These are phyloP conservation scores for Syrmaticus mikado DNA, from an alignment of 2,113 vertebrate genomes.

Conservation along the genomic window DNA sequence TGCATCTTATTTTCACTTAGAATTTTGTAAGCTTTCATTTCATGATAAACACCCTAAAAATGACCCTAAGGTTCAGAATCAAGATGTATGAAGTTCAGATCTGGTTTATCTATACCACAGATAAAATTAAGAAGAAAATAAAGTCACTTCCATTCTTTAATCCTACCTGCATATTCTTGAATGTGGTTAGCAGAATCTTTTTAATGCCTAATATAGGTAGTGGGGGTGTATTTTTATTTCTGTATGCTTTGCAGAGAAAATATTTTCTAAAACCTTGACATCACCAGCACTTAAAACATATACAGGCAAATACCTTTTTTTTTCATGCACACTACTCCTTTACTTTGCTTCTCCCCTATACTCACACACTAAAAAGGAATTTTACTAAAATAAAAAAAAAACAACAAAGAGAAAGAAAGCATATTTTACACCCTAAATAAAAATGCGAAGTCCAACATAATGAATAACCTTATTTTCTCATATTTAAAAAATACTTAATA, in stretches of 20 bases:
- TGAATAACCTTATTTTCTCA: neutral
- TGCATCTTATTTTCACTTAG: neutral
- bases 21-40: neutral
- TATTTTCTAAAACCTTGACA: neutral
- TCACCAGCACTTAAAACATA: neutral
- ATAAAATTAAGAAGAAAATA: neutral
- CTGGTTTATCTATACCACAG: neutral
- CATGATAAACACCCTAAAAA: neutral
- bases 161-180: neutral
- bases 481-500: neutral
- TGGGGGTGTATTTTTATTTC: neutral
- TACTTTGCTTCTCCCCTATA: neutral
- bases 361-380: neutral
- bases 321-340: neutral
- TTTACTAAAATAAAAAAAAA: neutral
- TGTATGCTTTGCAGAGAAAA: neutral
- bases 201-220: neutral
- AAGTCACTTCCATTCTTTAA: neutral
- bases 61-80: constrained; percentile 2
- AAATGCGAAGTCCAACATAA: neutral
- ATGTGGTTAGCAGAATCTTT: neutral
- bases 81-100: neutral
- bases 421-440: neutral
- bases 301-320: neutral
- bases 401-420: neutral